phyloP scores from a whole-genome alignment of 2,888 invertebrate species.

The Deilephila porcellus region DNA sequence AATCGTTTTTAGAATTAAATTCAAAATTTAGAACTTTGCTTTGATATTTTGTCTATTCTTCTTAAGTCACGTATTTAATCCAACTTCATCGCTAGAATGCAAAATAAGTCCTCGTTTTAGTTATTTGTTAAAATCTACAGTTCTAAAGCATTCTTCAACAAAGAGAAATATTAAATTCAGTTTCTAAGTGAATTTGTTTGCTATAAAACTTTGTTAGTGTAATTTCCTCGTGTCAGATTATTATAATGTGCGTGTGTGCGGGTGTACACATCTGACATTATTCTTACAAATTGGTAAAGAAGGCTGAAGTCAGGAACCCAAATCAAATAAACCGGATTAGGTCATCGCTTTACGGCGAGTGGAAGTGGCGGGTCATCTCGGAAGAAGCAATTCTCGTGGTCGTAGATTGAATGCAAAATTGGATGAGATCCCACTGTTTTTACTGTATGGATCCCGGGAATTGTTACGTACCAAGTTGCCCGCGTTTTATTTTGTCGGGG shows the following conservation, averaged over 20 bases:
- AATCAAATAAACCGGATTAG: slow-evolving; percentile 84
- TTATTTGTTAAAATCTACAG: slow-evolving; percentile 2
- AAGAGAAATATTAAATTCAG: slow-evolving; percentile 9
- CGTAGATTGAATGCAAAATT: slow-evolving; percentile 85
- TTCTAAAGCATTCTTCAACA: not conserved
- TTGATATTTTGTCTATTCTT: slow-evolving; percentile 53
- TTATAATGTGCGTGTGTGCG: slow-evolving; percentile 32
- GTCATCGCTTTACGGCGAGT: slow-evolving; percentile 81
- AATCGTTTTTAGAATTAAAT: slow-evolving; percentile 49
- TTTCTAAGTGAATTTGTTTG: not conserved
- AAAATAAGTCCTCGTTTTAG: slow-evolving; percentile 37
- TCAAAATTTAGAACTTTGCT: slow-evolving; percentile 50
- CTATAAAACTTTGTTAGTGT: not conserved
- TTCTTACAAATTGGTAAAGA: slow-evolving; percentile 73
- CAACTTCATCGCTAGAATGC: slow-evolving; percentile 36
- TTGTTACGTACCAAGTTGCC: slow-evolving; percentile 67
- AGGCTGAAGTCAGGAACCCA: slow-evolving; percentile 74
- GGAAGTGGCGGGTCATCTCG: slow-evolving; percentile 82
- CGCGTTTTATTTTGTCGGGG: slow-evolving; percentile 74
- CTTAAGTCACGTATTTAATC: slow-evolving; percentile 59
- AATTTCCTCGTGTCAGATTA: slow-evolving; percentile 19
- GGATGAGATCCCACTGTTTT: slow-evolving; percentile 82
- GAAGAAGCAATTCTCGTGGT: slow-evolving; percentile 81
- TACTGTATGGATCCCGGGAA: slow-evolving; percentile 74
- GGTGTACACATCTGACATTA: slow-evolving; percentile 57